A percentile compares a stretch with the other conserved stretches of the same genome.
Conservation (phyloP, 2,797 vertebrate genomes). For the Peromyscus nudipes region DNA sequence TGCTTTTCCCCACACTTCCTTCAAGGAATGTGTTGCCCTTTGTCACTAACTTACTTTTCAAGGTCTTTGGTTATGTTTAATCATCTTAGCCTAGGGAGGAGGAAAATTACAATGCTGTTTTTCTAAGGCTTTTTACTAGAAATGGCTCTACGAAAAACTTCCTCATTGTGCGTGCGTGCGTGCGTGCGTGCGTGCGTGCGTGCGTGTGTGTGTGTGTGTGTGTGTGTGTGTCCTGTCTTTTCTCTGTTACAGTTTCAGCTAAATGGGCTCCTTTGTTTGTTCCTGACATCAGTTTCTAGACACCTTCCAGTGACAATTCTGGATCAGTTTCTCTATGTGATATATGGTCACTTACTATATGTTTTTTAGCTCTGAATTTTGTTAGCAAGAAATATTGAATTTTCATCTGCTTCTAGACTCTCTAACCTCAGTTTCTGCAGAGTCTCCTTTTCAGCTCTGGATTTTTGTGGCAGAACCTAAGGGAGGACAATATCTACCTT, state of each 20-base stretch:
- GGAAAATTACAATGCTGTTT: conserved; percentile 34
- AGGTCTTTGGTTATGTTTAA: conserved; percentile 22
- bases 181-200: background rate
- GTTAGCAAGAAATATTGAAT: conserved; percentile 11
- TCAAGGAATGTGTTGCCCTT: background rate
- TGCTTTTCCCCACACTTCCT: background rate
- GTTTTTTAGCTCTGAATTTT: conserved; percentile 18
- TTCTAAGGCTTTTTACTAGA: background rate
- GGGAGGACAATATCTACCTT: background rate
- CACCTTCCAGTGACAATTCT: conserved; percentile 42
- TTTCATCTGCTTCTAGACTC: background rate
- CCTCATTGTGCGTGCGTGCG: background rate
- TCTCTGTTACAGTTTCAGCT: background rate
- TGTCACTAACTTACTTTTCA: conserved; percentile 25
- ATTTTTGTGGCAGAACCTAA: conserved; percentile 30
- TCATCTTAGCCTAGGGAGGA: background rate
- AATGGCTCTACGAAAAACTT: background rate
- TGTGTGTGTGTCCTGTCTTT: background rate
- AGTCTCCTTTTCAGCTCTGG: background rate
- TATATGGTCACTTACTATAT: background rate
- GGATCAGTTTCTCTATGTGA: background rate
- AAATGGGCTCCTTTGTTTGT: background rate
- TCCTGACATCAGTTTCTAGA: background rate
- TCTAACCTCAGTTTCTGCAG: background rate
- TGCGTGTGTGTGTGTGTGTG: background rate